A percentile compares a stretch with the other conserved stretches of the same genome.
Evolutionary conservation across 2,113 vertebrate species (phyloP).

Genomic region (Carassius auratus): DNA sequence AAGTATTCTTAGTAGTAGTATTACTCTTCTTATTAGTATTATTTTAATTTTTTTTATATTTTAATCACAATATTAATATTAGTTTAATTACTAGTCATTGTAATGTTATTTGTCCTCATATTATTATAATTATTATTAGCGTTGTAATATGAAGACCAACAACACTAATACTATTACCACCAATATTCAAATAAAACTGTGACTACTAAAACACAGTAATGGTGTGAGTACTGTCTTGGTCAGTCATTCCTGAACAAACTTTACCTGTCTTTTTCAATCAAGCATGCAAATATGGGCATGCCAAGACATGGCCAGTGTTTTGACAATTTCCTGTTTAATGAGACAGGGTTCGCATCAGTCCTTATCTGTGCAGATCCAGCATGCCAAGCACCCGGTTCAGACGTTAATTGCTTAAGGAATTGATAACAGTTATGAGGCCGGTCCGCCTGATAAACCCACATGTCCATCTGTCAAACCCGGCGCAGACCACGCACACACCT

Average conservation of each 20-base stretch:
- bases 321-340: constrained; percentile 65
- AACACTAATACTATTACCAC: not conserved
- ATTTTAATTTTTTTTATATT: too few relatives aligned
- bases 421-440: constrained; percentile 63
- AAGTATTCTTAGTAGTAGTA: not conserved
- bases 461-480: constrained; percentile 62
- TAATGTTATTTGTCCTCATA: not conserved
- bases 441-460: constrained; percentile 70
- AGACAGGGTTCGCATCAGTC: constrained; percentile 60
- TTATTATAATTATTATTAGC: not conserved
- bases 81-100: not conserved
- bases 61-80: not conserved
- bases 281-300: constrained; percentile 20
- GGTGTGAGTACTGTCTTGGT: not conserved
- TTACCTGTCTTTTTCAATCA: constrained; percentile 49
- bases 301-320: constrained; percentile 51
- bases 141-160: not conserved
- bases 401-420: constrained; percentile 71
- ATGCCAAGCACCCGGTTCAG: constrained; percentile 61
- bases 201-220: constrained; percentile 2
- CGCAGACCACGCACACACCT: constrained; percentile 44
- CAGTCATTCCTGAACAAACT: constrained; percentile 13
- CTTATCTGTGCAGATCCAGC: constrained; percentile 65
- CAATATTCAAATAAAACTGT: not conserved
- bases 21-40: not conserved